phyloP scores from a whole-genome alignment of 2,888 invertebrate species.

The Orgyia antiqua region DNA sequence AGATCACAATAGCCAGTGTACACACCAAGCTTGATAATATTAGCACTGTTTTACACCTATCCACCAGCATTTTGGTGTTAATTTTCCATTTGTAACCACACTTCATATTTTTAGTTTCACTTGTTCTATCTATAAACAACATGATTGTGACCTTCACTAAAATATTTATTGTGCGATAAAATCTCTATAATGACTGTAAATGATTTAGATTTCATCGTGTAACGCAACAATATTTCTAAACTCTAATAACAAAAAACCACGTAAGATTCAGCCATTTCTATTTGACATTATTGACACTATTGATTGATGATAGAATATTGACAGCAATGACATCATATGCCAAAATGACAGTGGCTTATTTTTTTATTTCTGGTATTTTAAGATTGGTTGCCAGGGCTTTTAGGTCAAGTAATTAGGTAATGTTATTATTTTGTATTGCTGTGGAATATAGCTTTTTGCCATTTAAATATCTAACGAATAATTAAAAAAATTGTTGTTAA shows the following conservation, averaged over 20 bases:
- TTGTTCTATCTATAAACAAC: constrained; percentile 62
- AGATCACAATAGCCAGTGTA: constrained; percentile 60
- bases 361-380: too few relatives aligned
- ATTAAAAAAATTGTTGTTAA: too few relatives aligned
- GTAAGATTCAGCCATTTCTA: constrained; percentile 40
- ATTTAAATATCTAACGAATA: too few relatives aligned
- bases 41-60: constrained; percentile 63
- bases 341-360: too few relatives aligned
- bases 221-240: constrained; percentile 48
- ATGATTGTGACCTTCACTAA: constrained; percentile 38
- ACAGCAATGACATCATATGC: background rate
- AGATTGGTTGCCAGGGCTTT: too few relatives aligned
- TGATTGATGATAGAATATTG: constrained; percentile 19
- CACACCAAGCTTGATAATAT: constrained; percentile 65
- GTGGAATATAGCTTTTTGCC: too few relatives aligned
- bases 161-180: constrained; percentile 40
- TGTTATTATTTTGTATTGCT: too few relatives aligned
- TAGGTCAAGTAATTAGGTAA: too few relatives aligned
- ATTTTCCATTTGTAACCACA: constrained; percentile 41
- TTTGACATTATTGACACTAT: constrained; percentile 17
- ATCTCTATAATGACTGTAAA: constrained; percentile 38
- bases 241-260: constrained; percentile 64
- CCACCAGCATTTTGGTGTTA: constrained; percentile 58
- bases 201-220: constrained; percentile 58
- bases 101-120: constrained; percentile 53